phyloP scores from a whole-genome alignment of 2,888 invertebrate genomes.

The Spodoptera exigua region DNA sequence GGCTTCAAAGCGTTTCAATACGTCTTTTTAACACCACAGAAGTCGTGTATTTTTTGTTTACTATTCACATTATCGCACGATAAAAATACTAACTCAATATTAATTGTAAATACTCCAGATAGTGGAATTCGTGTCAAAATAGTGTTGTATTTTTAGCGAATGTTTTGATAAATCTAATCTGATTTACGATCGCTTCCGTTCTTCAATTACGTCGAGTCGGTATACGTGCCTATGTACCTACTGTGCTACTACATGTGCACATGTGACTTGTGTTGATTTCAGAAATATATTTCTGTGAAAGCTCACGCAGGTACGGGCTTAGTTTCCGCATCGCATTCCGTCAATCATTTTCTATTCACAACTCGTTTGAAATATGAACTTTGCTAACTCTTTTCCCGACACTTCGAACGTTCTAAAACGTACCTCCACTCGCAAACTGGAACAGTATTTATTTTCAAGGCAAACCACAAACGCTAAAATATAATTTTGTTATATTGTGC shows the following conservation, averaged over 20 bases:
- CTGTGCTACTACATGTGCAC: conserved; percentile 2
- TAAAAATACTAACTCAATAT: conserved; percentile 37
- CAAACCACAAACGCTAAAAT: conserved; percentile 74
- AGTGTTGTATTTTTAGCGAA: conserved; percentile 4
- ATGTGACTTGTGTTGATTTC: neutral
- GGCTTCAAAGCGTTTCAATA: conserved; percentile 17
- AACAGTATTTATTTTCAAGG: conserved; percentile 76
- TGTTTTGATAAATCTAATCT: conserved; percentile 15
- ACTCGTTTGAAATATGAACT: conserved; percentile 48
- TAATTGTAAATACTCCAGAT: conserved; percentile 32
- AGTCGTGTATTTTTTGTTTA: conserved; percentile 28
- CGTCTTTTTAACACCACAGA: conserved; percentile 21
- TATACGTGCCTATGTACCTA: neutral
- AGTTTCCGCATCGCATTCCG: conserved; percentile 24
- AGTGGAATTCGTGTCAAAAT: conserved; percentile 11
- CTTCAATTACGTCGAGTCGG: conserved; percentile 1
- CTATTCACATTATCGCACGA: conserved; percentile 33
- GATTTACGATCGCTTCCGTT: conserved; percentile 9
- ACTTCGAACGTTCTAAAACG: conserved; percentile 42
- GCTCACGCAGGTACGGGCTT: conserved; percentile 20
- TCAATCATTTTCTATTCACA: conserved; percentile 46
- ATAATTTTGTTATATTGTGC: conserved; percentile 82
- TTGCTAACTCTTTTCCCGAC: conserved; percentile 21
- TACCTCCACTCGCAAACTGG: conserved; percentile 62
- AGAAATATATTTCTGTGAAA: conserved; percentile 15